A percentile compares a stretch with the other conserved stretches of the same genome.
These are phyloP conservation scores for Cerastoderma edule DNA, from an alignment of 2,888 invertebrate genomes.

Conservation along the genomic window DNA sequence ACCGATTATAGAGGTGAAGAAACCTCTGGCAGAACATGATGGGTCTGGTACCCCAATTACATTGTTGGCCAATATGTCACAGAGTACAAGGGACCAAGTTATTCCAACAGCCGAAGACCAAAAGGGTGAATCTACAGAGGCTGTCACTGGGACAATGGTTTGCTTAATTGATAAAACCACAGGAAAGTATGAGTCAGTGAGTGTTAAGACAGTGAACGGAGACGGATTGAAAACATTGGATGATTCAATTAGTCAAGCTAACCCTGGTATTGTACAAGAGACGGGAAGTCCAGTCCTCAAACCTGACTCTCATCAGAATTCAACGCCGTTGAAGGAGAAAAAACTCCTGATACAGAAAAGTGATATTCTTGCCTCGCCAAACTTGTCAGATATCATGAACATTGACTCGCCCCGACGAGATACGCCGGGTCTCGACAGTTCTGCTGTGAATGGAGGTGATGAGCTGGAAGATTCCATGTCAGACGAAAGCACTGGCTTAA, in stretches of 20 bases:
- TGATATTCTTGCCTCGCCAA: constrained; percentile 46
- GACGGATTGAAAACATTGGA: background rate
- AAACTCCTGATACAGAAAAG: constrained; percentile 23
- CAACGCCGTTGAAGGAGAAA: background rate
- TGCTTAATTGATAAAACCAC: constrained; percentile 30
- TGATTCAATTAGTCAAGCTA: background rate
- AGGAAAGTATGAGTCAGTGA: constrained; percentile 25
- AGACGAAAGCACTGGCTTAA: constrained; percentile 31
- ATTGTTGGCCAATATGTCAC: too few relatives aligned
- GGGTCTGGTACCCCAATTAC: too few relatives aligned
- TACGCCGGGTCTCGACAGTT: constrained; percentile 32
- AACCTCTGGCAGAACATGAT: too few relatives aligned
- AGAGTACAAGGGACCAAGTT: too few relatives aligned
- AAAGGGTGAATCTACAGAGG: background rate
- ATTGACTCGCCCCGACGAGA: constrained; percentile 29
- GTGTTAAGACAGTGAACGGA: background rate
- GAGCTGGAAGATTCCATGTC: constrained; percentile 38
- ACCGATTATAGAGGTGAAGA: too few relatives aligned
- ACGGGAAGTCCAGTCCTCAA: background rate
- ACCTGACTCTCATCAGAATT: background rate
- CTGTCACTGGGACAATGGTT: background rate
- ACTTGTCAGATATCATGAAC: constrained; percentile 50
- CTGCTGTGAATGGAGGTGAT: constrained; percentile 42
- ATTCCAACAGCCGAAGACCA: background rate
- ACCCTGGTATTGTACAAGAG: background rate